These are phyloP conservation scores for Chrysina gloriosa DNA, from an alignment of 2,888 invertebrate genomes.

Conservation along the genomic window DNA sequence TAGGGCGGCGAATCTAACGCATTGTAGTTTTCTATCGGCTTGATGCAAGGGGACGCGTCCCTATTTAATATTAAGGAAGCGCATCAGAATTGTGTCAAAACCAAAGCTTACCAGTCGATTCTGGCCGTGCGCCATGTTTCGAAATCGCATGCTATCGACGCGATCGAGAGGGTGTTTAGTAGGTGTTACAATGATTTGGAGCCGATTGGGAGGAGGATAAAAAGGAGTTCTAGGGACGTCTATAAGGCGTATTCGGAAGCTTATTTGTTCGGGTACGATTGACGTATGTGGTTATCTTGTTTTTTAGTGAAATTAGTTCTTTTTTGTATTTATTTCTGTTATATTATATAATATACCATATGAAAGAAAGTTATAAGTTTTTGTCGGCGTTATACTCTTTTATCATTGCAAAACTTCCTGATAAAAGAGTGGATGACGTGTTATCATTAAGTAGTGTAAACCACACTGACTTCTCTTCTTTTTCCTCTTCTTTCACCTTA, in stretches of 20 bases:
- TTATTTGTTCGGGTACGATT: constrained; percentile 82
- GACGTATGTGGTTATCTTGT: constrained; percentile 49
- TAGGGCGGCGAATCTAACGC: constrained; percentile 92
- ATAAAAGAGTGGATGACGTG: too few species aligned
- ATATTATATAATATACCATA: too few species aligned
- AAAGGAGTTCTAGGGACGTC: constrained; percentile 82
- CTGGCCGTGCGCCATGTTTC: constrained; percentile 82
- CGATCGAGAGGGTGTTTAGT: constrained; percentile 88
- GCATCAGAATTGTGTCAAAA: constrained; percentile 91
- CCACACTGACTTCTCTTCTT: too few species aligned
- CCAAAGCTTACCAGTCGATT: constrained; percentile 87
- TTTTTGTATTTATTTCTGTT: neutral
- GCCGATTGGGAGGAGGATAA: constrained; percentile 84
- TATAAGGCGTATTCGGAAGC: constrained; percentile 81
- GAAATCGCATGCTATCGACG: constrained; percentile 76
- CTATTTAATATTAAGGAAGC: constrained; percentile 76
- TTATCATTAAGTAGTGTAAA: too few species aligned
- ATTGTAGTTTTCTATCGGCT: constrained; percentile 89
- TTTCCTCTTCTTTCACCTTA: too few species aligned
- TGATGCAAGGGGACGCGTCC: constrained; percentile 81
- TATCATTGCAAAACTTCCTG: too few species aligned
- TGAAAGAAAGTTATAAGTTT: too few species aligned
- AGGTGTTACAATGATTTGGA: constrained; percentile 94
- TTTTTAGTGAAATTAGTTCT: constrained; percentile 7
- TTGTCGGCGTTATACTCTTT: too few species aligned